Evolutionary conservation across 2,113 vertebrate species (phyloP), one percentile per base, ranked within the genome.

Genomic region (Bufo bufo): DNA sequence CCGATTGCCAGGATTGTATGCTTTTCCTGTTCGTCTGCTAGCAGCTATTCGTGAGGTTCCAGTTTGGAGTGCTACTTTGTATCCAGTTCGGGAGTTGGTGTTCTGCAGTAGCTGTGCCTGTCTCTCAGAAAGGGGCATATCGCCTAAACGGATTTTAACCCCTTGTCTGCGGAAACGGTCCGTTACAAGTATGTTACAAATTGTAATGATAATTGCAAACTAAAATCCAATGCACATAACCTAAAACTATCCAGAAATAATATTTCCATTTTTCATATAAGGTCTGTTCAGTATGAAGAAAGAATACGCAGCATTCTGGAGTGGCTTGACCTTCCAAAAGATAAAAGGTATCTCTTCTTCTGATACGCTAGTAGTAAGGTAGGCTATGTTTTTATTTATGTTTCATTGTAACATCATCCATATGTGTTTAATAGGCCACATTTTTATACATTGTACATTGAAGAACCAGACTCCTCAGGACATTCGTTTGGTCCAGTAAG

Each of bases 401-500:
- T 12, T 71, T 54, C n/a, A 1, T 65, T 63, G 13, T 19, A 56
- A 72, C n/a, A 45, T 54, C 83, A 9, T 87, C 43, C 50, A 89
- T 90, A 59, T 81, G 85, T 92, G 72, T 13, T 86, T 90, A 91
- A 71, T 87, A 99, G 98, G 91, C 97, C 97, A 17, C 92, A 95
- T 92, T 95, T 99, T 90, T 97, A 95, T 85, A 98, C 97, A 72
- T 80, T 99, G 50, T 99, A 99, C 89, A 90, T 99, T 78, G 96
- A 98, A 2, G 93, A 99, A 86, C 98, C 98, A 9, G 98, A 99
- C 92, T 14, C 91, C 54, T 69, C 97, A 20, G 98, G 98, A 74
- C 98, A 99, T 92, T 0, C 0, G 0, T 89, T 71, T 77, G 98
- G 98, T 90, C 98, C 98, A 87, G 91, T 90, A 89, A 98, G 97